A percentile compares a stretch with the other conserved stretches of the same genome.
Conservation (phyloP, 53 echinoderm and acorn worm genomes). For the Arbacia lixula region DNA sequence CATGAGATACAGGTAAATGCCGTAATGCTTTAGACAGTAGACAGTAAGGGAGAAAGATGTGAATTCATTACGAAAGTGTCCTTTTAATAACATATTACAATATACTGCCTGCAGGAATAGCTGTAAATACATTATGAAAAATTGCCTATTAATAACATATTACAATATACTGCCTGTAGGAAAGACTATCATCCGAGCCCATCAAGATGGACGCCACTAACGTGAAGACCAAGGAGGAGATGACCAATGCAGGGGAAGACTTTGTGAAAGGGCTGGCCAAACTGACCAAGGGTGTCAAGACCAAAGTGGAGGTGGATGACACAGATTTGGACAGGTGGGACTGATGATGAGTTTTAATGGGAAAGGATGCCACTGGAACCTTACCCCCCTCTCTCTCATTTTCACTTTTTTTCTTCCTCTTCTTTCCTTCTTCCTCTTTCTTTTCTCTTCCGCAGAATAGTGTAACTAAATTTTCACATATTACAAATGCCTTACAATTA, state of each 20-base stretch:
- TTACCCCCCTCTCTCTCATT: not conserved
- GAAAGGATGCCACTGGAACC: not conserved
- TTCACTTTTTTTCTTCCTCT: not conserved
- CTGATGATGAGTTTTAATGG: not conserved
- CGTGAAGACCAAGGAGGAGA: constrained; percentile 52
- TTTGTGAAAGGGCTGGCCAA: constrained; percentile 59
- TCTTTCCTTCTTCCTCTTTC: not conserved
- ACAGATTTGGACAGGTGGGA: constrained; percentile 23
- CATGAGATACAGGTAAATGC: too few species aligned
- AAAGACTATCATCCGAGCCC: constrained; percentile 72
- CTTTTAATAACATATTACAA: too few species aligned
- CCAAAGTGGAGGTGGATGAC: not conserved
- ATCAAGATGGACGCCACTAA: constrained; percentile 80
- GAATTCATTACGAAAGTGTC: too few species aligned
- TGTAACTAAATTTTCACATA: too few species aligned
- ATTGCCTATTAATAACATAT: too few species aligned
- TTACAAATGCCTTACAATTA: too few species aligned
- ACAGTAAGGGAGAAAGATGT: too few species aligned
- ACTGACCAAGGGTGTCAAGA: not conserved
- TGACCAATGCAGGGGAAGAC: constrained; percentile 42
- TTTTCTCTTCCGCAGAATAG: not conserved
- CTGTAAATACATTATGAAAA: too few species aligned
- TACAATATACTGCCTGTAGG: constrained; percentile 58
- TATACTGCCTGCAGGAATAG: too few species aligned
- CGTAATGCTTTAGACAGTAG: too few species aligned